Percentiles rank a stretch among this genome's conserved stretches.
phyloP scores from a whole-genome alignment of 1,140 invertebrate genomes.

The Drosophila setifemur region DNA sequence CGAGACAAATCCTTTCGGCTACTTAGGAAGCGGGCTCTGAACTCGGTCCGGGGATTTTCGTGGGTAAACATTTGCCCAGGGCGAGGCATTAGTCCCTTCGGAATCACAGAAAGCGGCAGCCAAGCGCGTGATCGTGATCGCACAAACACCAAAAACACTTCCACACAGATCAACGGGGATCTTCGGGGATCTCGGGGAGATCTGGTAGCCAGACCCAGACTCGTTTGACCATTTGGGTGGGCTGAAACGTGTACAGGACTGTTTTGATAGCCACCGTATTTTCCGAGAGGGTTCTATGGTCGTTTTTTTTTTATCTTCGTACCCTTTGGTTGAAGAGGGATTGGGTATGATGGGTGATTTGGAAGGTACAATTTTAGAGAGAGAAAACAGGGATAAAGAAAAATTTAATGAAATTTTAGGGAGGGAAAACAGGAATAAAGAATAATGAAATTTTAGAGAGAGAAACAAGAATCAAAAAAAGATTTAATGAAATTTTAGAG shows the following conservation, averaged over 20 bases:
- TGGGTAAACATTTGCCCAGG: slow-evolving; percentile 70
- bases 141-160: slow-evolving; percentile 51
- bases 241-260: slow-evolving; percentile 67
- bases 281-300: slow-evolving; percentile 6
- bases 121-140: slow-evolving; percentile 72
- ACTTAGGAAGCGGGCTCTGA: slow-evolving; percentile 47
- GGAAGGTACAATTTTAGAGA: too few species aligned
- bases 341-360: too few species aligned
- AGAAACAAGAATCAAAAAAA: too few species aligned
- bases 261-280: slow-evolving; percentile 75
- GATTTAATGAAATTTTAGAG: too few species aligned
- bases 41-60: slow-evolving; percentile 32
- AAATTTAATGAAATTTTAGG: too few species aligned
- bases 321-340: background rate
- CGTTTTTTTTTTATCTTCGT: background rate
- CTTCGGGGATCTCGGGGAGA: background rate
- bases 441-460: too few species aligned
- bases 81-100: slow-evolving; percentile 63
- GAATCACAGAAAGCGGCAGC: slow-evolving; percentile 38
- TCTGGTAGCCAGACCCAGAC: background rate
- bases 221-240: slow-evolving; percentile 70
- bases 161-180: slow-evolving; percentile 23
- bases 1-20: slow-evolving; percentile 73
- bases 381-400: too few species aligned
- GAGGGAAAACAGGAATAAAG: too few species aligned